Conservation (phyloP, 2,797 vertebrate genomes). For the Eupleurogrammus muticus region DNA sequence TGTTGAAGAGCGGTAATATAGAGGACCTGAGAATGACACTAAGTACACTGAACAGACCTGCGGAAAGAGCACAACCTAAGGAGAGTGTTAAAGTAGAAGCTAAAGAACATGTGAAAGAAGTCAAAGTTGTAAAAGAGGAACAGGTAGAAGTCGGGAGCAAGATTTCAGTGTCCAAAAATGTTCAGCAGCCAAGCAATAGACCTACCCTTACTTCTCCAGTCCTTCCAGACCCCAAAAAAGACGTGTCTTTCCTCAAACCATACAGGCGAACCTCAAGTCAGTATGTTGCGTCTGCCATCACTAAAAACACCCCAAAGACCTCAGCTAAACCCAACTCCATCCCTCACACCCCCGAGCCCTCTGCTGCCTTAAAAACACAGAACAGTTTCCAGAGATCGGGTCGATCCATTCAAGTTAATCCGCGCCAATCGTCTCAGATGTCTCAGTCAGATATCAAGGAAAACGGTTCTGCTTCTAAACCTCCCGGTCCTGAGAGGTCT, state of each 20-base stretch:
- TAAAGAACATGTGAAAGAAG: slow-evolving; percentile 40
- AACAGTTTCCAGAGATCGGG: slow-evolving; percentile 56
- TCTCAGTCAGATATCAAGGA: slow-evolving; percentile 57
- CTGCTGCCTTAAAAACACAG: slow-evolving; percentile 40
- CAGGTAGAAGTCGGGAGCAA: slow-evolving; percentile 64
- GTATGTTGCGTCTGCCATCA: slow-evolving; percentile 93
- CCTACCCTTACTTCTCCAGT: slow-evolving; percentile 44
- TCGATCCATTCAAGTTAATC: slow-evolving; percentile 59
- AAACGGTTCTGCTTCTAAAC: slow-evolving; percentile 34
- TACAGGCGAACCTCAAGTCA: slow-evolving; percentile 93
- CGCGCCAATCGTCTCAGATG: slow-evolving; percentile 45
- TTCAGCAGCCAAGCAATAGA: slow-evolving; percentile 65
- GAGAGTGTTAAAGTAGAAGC: slow-evolving; percentile 52
- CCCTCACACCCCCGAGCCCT: slow-evolving; percentile 48
- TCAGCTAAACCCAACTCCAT: slow-evolving; percentile 57
- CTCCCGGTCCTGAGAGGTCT: slow-evolving; percentile 59
- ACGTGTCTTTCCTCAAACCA: slow-evolving; percentile 87
- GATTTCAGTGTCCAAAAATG: slow-evolving; percentile 48
- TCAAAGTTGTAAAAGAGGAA: slow-evolving; percentile 49
- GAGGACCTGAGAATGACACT: slow-evolving; percentile 43
- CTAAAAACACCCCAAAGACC: slow-evolving; percentile 81
- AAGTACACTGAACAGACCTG: slow-evolving; percentile 27
- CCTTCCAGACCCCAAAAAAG: slow-evolving; percentile 67
- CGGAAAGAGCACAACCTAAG: slow-evolving; percentile 46
- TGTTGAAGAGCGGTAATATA: slow-evolving; percentile 46